These are phyloP conservation scores for Physocephala rufipes DNA, from an alignment of 2,888 invertebrate species.

Conservation along the genomic window DNA sequence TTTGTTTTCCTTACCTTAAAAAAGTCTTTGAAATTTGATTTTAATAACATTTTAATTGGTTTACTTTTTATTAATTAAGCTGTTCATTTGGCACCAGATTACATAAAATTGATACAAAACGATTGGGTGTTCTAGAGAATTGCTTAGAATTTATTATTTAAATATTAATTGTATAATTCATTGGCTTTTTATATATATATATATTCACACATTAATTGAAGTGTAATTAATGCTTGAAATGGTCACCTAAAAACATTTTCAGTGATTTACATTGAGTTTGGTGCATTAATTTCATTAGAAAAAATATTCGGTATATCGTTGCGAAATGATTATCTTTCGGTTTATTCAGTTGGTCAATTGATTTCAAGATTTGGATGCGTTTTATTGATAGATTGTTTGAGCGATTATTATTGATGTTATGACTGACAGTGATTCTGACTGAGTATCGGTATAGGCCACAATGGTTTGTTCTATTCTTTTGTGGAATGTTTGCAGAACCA, in stretches of 20 bases:
- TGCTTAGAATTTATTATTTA: conserved; percentile 13
- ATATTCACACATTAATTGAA: conserved; percentile 7
- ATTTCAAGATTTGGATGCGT: not conserved
- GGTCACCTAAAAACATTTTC: conserved; percentile 1
- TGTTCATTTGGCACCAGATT: conserved; percentile 26
- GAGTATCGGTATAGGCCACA: not conserved
- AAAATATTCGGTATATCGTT: conserved; percentile 1
- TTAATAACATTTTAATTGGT: conserved; percentile 4
- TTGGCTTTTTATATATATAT: too few relatives aligned
- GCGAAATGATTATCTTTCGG: not conserved
- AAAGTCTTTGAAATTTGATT: conserved; percentile 14
- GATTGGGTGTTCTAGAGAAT: not conserved
- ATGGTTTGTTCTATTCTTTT: not conserved
- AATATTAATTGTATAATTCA: conserved; percentile 8
- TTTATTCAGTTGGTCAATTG: conserved; percentile 7
- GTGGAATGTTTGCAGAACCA: conserved; percentile 4
- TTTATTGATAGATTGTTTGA: not conserved
- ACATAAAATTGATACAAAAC: not conserved
- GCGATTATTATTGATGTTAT: not conserved
- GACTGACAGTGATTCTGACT: not conserved
- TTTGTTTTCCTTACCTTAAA: too few relatives aligned
- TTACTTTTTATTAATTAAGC: conserved; percentile 12
- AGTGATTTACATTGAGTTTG: conserved; percentile 2
- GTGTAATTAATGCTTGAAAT: conserved; percentile 4
- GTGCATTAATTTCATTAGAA: not conserved